Percentiles rank a stretch among this genome's conserved stretches.
These are phyloP conservation scores for Nyleta sp. DNA, from an alignment of 2,888 invertebrate genomes.

Conservation along the genomic window DNA sequence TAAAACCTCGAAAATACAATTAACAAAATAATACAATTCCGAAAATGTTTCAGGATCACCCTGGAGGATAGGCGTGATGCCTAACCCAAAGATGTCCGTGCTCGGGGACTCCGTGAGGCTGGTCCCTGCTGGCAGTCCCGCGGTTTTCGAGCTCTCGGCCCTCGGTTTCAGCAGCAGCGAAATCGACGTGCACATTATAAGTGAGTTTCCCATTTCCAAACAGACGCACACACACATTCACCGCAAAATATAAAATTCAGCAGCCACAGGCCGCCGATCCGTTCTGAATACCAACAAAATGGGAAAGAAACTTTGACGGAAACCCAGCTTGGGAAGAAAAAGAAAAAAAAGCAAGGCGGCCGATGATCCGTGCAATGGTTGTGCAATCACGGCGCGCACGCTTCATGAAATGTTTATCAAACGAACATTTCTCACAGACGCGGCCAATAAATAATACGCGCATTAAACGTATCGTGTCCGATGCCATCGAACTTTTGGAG, in stretches of 20 bases:
- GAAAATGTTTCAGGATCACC: conserved; percentile 95
- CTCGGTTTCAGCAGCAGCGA: conserved; percentile 84
- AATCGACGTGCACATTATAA: conserved; percentile 84
- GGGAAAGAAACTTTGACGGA: conserved; percentile 35
- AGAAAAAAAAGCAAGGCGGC: conserved; percentile 22
- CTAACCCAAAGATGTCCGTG: conserved; percentile 89
- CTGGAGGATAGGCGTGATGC: conserved; percentile 96
- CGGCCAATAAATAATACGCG: conserved; percentile 13
- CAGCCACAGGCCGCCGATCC: conserved; percentile 11
- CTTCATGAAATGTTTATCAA: conserved; percentile 28
- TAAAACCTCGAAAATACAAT: too few species aligned
- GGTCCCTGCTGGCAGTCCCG: conserved; percentile 94
- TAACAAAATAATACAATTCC: too few species aligned
- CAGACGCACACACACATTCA: too few species aligned
- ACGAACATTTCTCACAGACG: conserved; percentile 25
- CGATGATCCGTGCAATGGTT: conserved; percentile 50
- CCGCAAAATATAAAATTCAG: conserved; percentile 6
- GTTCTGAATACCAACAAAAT: conserved; percentile 39
- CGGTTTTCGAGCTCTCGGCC: conserved; percentile 94
- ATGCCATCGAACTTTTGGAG: conserved; percentile 26
- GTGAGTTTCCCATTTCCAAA: conserved; percentile 83
- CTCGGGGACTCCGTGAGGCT: conserved; percentile 94
- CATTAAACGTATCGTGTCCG: conserved; percentile 14
- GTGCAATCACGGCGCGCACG: conserved; percentile 34
- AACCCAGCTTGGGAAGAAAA: conserved; percentile 34